Percentiles rank a stretch among this genome's conserved stretches.
These are phyloP conservation scores for Tupiocoris notatus DNA, from an alignment of 2,888 invertebrate species.

Conservation along the genomic window DNA sequence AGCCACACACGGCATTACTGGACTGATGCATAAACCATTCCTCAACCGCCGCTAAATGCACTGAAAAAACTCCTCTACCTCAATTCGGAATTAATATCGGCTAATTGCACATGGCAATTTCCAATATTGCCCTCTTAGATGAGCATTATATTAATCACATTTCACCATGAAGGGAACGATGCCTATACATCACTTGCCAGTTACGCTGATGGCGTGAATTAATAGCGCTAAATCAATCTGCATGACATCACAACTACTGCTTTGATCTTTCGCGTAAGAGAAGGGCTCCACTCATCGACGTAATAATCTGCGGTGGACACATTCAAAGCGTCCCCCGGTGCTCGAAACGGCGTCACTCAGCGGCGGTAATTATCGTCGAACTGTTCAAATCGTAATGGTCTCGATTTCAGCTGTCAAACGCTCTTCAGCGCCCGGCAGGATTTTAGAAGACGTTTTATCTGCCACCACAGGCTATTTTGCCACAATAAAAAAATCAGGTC, in stretches of 20 bases:
- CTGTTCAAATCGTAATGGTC: too few species aligned
- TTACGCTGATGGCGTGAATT: constrained; percentile 19
- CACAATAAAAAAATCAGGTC: too few species aligned
- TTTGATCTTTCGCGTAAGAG: constrained; percentile 9
- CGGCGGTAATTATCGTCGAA: background rate
- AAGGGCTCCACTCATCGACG: background rate
- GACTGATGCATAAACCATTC: too few species aligned
- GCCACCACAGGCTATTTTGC: too few species aligned
- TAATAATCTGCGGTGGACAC: background rate
- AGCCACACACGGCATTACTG: too few species aligned
- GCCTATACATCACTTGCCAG: background rate
- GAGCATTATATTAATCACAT: background rate
- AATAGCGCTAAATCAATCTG: constrained; percentile 15
- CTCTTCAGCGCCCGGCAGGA: too few species aligned
- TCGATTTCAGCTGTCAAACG: too few species aligned
- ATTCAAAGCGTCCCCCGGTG: background rate
- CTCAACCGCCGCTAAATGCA: too few species aligned
- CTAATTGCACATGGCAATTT: background rate
- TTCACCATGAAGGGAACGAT: background rate
- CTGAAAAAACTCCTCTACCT: too few species aligned
- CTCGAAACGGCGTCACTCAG: too few species aligned
- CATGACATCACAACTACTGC: constrained; percentile 9
- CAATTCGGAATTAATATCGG: too few species aligned
- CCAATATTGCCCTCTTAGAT: background rate
- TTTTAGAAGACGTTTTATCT: too few species aligned